phyloP scores from a whole-genome alignment of 2,113 vertebrate genomes.

The Leptodactylus fuscus region DNA sequence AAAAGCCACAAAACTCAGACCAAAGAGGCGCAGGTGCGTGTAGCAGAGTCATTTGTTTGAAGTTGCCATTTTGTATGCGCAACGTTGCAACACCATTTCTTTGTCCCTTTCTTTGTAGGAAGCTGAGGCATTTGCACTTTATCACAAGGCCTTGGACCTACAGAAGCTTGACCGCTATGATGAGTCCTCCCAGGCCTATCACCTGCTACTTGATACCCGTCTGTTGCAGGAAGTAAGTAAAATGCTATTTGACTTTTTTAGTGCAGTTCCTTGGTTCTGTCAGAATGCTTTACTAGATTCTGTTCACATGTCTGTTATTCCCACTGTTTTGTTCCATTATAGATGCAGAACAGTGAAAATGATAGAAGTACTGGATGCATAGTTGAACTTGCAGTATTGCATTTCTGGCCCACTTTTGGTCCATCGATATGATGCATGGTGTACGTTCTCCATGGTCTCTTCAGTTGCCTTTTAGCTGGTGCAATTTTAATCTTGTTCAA shows the following conservation, averaged over 20 bases:
- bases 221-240: conserved; percentile 90
- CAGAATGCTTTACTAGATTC: not conserved
- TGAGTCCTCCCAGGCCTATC: conserved; percentile 93
- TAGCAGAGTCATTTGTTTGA: not conserved
- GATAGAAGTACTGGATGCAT: too few relatives aligned
- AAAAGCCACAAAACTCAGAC: conserved; percentile 90
- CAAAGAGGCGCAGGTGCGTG: conserved; percentile 92
- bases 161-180: conserved; percentile 97
- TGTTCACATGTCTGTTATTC: too few relatives aligned
- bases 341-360: too few relatives aligned
- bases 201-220: conserved; percentile 91
- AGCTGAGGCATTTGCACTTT: conserved; percentile 96
- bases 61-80: not conserved
- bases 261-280: not conserved
- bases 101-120: conserved; percentile 75
- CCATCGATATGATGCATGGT: not conserved
- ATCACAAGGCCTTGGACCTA: conserved; percentile 95
- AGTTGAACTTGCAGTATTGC: too few relatives aligned
- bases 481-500: not conserved
- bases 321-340: too few relatives aligned
- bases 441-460: not conserved
- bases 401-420: not conserved
- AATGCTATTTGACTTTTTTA: not conserved
- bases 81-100: not conserved
- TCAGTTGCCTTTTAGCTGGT: not conserved